Conservation (phyloP, 2,888 invertebrate genomes). For the Andrena minutula region DNA sequence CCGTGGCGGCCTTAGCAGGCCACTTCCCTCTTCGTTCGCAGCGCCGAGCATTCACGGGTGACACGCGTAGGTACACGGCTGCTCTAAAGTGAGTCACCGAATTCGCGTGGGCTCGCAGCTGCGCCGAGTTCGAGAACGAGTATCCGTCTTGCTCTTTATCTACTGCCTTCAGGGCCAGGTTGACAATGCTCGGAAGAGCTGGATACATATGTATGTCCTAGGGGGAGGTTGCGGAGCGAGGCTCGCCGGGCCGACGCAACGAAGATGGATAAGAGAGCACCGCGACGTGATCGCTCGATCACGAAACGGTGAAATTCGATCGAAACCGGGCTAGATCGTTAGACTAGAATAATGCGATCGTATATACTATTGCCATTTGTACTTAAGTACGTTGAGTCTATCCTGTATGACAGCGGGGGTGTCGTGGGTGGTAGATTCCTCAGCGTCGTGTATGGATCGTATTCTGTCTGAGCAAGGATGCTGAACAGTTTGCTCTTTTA, state of each 20-base stretch:
- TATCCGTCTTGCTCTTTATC: slow-evolving; percentile 72
- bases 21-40: slow-evolving; percentile 39
- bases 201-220: slow-evolving; percentile 64
- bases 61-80: slow-evolving; percentile 59
- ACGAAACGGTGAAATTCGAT: slow-evolving; percentile 42
- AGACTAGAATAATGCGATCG: not conserved
- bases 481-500: too few relatives aligned
- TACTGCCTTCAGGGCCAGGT: slow-evolving; percentile 63
- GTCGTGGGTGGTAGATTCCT: slow-evolving; percentile 1
- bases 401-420: not conserved
- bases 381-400: too few relatives aligned
- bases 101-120: slow-evolving; percentile 71
- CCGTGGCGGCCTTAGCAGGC: slow-evolving; percentile 4
- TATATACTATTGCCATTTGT: not conserved
- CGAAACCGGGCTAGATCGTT: slow-evolving; percentile 25
- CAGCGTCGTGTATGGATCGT: too few relatives aligned
- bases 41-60: slow-evolving; percentile 61
- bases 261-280: slow-evolving; percentile 55
- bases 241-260: slow-evolving; percentile 22
- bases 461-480: too few relatives aligned
- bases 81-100: slow-evolving; percentile 72
- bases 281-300: slow-evolving; percentile 47
- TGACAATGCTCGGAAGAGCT: slow-evolving; percentile 64
- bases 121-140: slow-evolving; percentile 64
- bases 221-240: slow-evolving; percentile 14